A percentile compares a stretch with the other conserved stretches of the same genome.
Conservation (phyloP, 2,888 invertebrate genomes). For the Sarcophaga carnaria region DNA sequence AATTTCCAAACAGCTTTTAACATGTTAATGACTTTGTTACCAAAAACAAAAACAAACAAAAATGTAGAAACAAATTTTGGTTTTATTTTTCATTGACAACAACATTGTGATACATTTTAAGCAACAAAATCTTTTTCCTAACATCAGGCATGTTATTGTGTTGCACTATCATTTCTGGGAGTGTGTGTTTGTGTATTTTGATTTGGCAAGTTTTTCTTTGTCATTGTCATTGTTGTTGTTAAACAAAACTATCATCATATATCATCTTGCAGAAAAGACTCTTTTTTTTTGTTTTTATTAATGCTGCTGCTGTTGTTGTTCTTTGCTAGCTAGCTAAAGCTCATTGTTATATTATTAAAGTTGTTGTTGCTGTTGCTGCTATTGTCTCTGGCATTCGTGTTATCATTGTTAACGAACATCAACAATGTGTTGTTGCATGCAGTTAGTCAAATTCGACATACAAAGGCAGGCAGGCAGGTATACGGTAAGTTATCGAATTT, state of each 20-base stretch:
- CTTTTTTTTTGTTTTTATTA: slow-evolving; percentile 27
- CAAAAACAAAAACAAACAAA: neutral
- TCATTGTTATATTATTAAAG: neutral
- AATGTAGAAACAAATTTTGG: neutral
- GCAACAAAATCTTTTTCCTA: neutral
- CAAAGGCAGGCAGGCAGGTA: neutral
- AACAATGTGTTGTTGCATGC: slow-evolving; percentile 23
- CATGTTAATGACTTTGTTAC: slow-evolving; percentile 16
- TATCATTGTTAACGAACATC: neutral
- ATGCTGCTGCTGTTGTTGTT: slow-evolving; percentile 2
- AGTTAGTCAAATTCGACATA: neutral
- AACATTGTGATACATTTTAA: neutral
- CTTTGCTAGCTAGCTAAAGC: neutral
- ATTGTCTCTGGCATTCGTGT: neutral
- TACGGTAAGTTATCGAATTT: neutral
- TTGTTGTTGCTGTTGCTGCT: slow-evolving; percentile 11
- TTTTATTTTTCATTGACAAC: neutral
- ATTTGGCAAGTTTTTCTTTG: neutral
- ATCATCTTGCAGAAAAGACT: slow-evolving; percentile 36
- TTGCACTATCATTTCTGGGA: neutral
- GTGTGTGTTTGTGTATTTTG: neutral
- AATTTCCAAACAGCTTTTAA: neutral
- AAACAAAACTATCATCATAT: slow-evolving; percentile 54
- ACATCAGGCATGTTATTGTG: neutral
- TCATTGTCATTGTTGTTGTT: slow-evolving; percentile 26